Conservation (phyloP, 2,797 vertebrate species). For the Apogon hyalosoma region DNA sequence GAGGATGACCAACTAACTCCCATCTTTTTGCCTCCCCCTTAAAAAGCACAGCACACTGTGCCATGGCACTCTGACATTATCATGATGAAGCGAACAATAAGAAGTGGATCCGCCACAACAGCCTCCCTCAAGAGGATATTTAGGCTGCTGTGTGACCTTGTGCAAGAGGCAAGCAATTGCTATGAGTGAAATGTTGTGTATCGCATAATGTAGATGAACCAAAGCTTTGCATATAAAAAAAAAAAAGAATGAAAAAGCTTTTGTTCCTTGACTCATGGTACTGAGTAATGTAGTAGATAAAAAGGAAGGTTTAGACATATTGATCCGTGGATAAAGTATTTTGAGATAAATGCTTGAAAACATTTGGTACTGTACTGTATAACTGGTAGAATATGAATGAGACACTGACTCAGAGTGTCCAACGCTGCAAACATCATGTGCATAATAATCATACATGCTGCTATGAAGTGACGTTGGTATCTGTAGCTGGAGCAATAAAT, state of each 20-base stretch:
- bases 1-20: not conserved
- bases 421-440: constrained; percentile 9
- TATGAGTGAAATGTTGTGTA: not conserved
- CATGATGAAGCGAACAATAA: constrained; percentile 38
- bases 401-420: constrained; percentile 27
- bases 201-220: not conserved
- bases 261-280: not conserved
- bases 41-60: constrained; percentile 32
- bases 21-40: constrained; percentile 1
- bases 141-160: constrained; percentile 12
- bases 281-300: not conserved
- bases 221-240: not conserved
- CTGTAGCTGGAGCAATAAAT: constrained; percentile 10
- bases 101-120: constrained; percentile 29
- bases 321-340: not conserved
- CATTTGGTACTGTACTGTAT: not conserved
- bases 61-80: constrained; percentile 46
- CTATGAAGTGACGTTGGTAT: constrained; percentile 6
- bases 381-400: not conserved
- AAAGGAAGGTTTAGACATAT: not conserved
- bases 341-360: not conserved
- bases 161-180: constrained; percentile 20
- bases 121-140: constrained; percentile 31
- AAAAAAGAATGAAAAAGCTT: not conserved
- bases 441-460: constrained; percentile 28